phyloP scores from a whole-genome alignment of 2,113 vertebrate species.

The Aegithalos caudatus region DNA sequence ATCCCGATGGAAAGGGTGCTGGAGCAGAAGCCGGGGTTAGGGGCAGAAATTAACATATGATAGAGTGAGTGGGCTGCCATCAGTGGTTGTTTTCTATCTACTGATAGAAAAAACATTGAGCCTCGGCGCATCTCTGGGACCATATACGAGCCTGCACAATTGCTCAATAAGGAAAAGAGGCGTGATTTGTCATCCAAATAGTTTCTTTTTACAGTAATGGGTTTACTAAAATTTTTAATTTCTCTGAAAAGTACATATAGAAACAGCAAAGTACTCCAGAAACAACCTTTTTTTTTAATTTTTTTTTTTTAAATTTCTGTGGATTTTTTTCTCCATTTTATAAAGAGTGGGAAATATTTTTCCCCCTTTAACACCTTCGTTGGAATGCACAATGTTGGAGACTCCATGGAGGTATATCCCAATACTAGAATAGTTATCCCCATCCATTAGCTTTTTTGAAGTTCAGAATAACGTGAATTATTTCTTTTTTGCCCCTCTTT shows the following conservation, averaged over 20 bases:
- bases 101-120: background rate
- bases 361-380: background rate
- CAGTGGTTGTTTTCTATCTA: background rate
- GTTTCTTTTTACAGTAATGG: background rate
- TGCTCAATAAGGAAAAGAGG: background rate
- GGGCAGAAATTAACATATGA: background rate
- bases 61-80: background rate
- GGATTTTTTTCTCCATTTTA: rapidly evolving
- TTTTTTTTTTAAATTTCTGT: too few species aligned
- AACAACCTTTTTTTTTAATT: background rate
- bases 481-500: background rate
- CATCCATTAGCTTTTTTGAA: background rate
- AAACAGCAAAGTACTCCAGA: background rate
- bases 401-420: background rate
- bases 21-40: background rate
- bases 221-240: background rate
- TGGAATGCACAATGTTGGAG: background rate
- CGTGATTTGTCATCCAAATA: background rate
- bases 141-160: background rate
- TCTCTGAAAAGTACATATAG: background rate
- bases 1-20: background rate
- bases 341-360: background rate
- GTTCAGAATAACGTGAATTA: background rate
- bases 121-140: background rate
- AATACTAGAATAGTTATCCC: background rate